phyloP scores from a whole-genome alignment of 2,888 invertebrate species.

The Mythimna lalbum region DNA sequence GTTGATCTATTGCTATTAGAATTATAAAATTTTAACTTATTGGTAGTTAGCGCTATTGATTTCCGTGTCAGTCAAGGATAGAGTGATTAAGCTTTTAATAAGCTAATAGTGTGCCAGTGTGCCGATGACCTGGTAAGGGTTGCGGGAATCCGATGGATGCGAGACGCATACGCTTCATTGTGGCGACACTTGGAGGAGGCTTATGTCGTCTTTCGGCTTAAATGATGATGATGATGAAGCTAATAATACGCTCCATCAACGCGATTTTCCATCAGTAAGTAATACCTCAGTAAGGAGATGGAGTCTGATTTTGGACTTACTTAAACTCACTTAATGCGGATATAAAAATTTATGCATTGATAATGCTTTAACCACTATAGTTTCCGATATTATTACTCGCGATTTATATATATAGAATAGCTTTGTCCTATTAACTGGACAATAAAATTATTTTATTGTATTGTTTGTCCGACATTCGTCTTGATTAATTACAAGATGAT shows the following conservation, averaged over 20 bases:
- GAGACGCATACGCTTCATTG: too few relatives aligned
- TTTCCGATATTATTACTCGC: constrained; percentile 16
- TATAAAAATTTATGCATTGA: background rate
- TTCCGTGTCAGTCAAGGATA: background rate
- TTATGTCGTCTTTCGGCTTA: too few relatives aligned
- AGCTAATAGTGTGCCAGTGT: too few relatives aligned
- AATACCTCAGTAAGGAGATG: too few relatives aligned
- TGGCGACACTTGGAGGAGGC: too few relatives aligned
- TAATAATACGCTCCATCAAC: too few relatives aligned
- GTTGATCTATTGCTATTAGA: too few relatives aligned
- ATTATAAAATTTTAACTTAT: background rate
- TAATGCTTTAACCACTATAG: background rate
- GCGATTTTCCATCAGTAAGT: too few relatives aligned
- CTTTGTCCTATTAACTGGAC: constrained; percentile 11
- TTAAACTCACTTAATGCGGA: background rate
- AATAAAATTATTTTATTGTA: constrained; percentile 42
- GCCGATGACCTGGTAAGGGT: too few relatives aligned
- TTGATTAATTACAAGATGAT: constrained; percentile 29
- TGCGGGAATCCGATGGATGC: too few relatives aligned
- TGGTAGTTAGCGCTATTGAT: background rate
- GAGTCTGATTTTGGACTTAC: background rate
- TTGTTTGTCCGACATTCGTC: constrained; percentile 41
- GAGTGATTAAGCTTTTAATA: too few relatives aligned
- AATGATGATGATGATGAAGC: too few relatives aligned
- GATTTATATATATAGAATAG: constrained; percentile 21